Percentiles rank a stretch among this genome's conserved stretches.
These are phyloP conservation scores for Ochropacha duplaris DNA, from an alignment of 2,888 invertebrate genomes.

Conservation along the genomic window DNA sequence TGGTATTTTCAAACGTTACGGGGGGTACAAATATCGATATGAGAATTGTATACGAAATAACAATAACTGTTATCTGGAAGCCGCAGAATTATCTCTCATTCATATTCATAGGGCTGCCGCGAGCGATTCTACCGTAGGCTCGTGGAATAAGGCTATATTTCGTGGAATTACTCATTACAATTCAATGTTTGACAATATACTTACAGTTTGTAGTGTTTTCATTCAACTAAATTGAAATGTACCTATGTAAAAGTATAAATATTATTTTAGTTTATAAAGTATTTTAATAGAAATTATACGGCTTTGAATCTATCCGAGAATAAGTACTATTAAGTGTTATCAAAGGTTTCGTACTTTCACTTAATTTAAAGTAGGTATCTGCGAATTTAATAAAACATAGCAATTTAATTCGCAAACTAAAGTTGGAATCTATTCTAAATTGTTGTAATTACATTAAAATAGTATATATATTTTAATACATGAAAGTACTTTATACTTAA, in stretches of 20 bases:
- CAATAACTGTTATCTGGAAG: conserved; percentile 68
- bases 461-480: too few species aligned
- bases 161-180: conserved; percentile 35
- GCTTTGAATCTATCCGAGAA: too few species aligned
- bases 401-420: background rate
- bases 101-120: conserved; percentile 63
- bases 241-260: background rate
- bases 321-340: too few species aligned
- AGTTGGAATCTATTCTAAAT: too few species aligned
- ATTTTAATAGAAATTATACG: too few species aligned
- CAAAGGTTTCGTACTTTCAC: too few species aligned
- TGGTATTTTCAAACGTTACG: conserved; percentile 4
- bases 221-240: background rate
- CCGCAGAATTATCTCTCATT: conserved; percentile 59
- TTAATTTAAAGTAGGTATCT: background rate
- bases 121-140: conserved; percentile 36
- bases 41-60: conserved; percentile 44
- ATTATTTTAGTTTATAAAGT: background rate
- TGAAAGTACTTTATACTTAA: background rate
- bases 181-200: conserved; percentile 40
- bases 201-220: conserved; percentile 15
- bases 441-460: too few species aligned
- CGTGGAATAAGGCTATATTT: conserved; percentile 34
- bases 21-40: conserved; percentile 23
- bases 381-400: background rate